Evolutionary conservation across 37 sponge, comb jelly and placozoan species (phyloP).

Genomic region (Tethya wilhelma): DNA sequence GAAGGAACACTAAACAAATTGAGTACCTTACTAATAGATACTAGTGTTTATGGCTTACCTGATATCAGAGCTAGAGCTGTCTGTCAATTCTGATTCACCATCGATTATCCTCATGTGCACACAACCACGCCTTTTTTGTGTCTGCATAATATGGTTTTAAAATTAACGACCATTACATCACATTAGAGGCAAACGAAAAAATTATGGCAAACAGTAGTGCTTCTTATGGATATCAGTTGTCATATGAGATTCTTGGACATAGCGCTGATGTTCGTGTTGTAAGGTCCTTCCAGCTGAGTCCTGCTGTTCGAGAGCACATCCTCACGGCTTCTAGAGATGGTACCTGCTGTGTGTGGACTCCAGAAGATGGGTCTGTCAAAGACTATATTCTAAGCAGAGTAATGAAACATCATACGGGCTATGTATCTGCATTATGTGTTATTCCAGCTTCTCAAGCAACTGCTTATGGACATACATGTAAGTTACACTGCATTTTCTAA

Average conservation of each 20-base stretch:
- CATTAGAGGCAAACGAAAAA: too few relatives aligned
- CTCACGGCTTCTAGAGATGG: conserved; percentile 73
- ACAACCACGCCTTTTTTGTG: too few relatives aligned
- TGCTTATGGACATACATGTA: conserved; percentile 1
- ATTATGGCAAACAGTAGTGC: too few relatives aligned
- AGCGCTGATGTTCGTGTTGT: conserved; percentile 64
- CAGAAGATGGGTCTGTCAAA: background rate
- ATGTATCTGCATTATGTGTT: conserved; percentile 62
- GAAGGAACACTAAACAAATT: too few relatives aligned
- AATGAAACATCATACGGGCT: conserved; percentile 55
- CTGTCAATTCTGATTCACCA: too few relatives aligned
- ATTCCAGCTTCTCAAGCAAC: conserved; percentile 36
- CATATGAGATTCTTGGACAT: conserved; percentile 65
- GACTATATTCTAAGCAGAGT: conserved; percentile 46
- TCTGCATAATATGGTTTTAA: too few relatives aligned
- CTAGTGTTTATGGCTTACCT: too few relatives aligned
- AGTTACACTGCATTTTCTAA: background rate
- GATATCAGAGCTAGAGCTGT: too few relatives aligned
- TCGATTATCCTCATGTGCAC: too few relatives aligned
- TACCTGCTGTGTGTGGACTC: conserved; percentile 59
- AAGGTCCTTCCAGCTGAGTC: conserved; percentile 8
- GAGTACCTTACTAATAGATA: too few relatives aligned
- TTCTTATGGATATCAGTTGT: conserved; percentile 59
- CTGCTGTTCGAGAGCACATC: conserved; percentile 19
- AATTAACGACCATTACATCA: too few relatives aligned